Evolutionary conservation across 2,888 invertebrate species (phyloP).

Genomic region (Papilio protenor): DNA sequence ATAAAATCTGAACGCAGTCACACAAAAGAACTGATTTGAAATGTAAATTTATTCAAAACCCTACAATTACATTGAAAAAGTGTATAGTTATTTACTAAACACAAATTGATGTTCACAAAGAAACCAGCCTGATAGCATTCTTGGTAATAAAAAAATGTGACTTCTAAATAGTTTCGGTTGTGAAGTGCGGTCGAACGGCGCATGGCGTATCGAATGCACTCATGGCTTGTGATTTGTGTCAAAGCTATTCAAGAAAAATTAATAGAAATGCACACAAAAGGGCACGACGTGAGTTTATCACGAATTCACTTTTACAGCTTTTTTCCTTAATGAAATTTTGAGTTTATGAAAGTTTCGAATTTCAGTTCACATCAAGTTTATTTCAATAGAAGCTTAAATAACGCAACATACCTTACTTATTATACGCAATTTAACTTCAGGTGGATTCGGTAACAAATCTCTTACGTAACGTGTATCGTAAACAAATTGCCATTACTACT

Average conservation of each 20-base stretch:
- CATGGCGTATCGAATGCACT: conserved; percentile 28
- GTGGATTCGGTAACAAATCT: conserved; percentile 48
- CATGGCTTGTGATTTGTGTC: conserved; percentile 25
- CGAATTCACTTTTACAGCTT: conserved; percentile 22
- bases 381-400: background rate
- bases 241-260: conserved; percentile 28
- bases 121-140: conserved; percentile 35
- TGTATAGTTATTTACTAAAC: conserved; percentile 24
- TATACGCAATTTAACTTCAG: conserved; percentile 7
- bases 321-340: background rate
- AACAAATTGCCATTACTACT: conserved; percentile 60
- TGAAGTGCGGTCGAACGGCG: background rate
- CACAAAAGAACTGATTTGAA: conserved; percentile 23
- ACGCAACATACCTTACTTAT: background rate
- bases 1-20: conserved; percentile 17
- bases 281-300: conserved; percentile 16
- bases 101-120: conserved; percentile 31
- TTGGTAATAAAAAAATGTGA: conserved; percentile 33
- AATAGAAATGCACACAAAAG: conserved; percentile 23
- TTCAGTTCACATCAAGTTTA: background rate
- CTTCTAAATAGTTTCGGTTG: conserved; percentile 18
- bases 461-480: conserved; percentile 51
- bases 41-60: conserved; percentile 33
- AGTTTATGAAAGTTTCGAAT: background rate
- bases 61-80: conserved; percentile 8